These are phyloP conservation scores for Aphelinus atriplicis DNA, from an alignment of 1,140 invertebrate genomes.

Conservation along the genomic window DNA sequence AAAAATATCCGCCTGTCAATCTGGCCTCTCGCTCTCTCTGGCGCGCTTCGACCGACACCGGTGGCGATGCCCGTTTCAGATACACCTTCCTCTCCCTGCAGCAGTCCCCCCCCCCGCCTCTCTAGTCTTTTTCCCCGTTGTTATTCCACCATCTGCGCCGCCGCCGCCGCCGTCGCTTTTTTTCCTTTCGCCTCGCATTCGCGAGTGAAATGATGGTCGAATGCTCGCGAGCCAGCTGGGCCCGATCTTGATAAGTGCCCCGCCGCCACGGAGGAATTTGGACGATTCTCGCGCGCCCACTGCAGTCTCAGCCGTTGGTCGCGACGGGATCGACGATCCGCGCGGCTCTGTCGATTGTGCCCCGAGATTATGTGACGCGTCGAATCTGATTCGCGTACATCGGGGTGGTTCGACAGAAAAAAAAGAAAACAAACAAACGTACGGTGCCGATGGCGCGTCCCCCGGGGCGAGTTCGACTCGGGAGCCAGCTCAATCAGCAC, in stretches of 20 bases:
- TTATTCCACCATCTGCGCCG: constrained; percentile 7
- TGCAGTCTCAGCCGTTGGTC: too few species aligned
- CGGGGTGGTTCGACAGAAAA: too few species aligned
- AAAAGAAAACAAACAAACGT: not conserved
- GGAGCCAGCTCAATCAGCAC: too few species aligned
- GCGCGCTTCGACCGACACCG: constrained; percentile 28
- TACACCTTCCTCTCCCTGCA: constrained; percentile 7
- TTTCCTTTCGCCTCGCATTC: not conserved
- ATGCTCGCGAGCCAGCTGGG: constrained; percentile 5
- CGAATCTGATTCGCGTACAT: too few species aligned
- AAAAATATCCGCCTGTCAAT: constrained; percentile 61
- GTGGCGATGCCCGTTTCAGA: constrained; percentile 19
- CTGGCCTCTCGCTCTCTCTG: constrained; percentile 28
- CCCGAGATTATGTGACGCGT: too few species aligned
- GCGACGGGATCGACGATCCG: too few species aligned
- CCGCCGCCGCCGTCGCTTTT: not conserved
- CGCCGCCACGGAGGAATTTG: not conserved
- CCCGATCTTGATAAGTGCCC: constrained; percentile 28
- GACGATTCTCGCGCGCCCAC: too few species aligned
- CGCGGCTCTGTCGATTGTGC: too few species aligned
- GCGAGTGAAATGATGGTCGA: constrained; percentile 26
- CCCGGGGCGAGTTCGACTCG: constrained; percentile 2
- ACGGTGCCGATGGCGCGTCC: constrained; percentile 16
- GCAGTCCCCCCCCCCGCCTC: not conserved
- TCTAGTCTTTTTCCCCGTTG: not conserved